phyloP scores from a whole-genome alignment of 2,888 invertebrate species.

The Andrena camellia region DNA sequence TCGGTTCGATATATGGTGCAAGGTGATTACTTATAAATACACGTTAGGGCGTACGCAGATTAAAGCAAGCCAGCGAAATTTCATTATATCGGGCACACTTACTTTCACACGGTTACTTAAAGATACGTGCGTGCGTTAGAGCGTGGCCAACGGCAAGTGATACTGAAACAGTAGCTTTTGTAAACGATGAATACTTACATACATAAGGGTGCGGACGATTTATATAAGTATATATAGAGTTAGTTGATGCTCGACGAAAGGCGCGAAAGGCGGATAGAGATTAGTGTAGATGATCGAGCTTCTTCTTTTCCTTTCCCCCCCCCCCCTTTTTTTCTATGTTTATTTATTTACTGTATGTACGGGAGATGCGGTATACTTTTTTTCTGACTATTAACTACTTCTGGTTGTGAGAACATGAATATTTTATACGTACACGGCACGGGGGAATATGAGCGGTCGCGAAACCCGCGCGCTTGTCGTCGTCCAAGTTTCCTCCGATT shows the following conservation, averaged over 20 bases:
- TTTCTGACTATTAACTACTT: slow-evolving; percentile 63
- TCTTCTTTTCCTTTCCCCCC: slow-evolving; percentile 46
- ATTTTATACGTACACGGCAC: slow-evolving; percentile 63
- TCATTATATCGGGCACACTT: slow-evolving; percentile 28
- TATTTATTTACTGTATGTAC: slow-evolving; percentile 66
- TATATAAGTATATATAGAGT: slow-evolving; percentile 34
- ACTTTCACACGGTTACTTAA: slow-evolving; percentile 57
- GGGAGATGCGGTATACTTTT: slow-evolving; percentile 47
- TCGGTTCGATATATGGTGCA: slow-evolving; percentile 59
- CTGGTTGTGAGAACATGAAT: slow-evolving; percentile 71
- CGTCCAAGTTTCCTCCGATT: slow-evolving; percentile 36
- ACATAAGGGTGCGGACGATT: slow-evolving; percentile 53
- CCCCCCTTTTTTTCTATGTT: slow-evolving; percentile 52
- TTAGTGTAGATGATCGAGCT: slow-evolving; percentile 43
- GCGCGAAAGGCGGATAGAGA: slow-evolving; percentile 22
- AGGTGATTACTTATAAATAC: slow-evolving; percentile 53
- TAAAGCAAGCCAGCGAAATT: slow-evolving; percentile 33
- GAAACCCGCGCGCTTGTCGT: slow-evolving; percentile 27
- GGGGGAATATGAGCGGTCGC: slow-evolving; percentile 59
- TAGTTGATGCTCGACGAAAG: slow-evolving; percentile 23
- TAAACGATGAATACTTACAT: slow-evolving; percentile 55
- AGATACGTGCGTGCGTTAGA: slow-evolving; percentile 21
- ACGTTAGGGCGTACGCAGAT: slow-evolving; percentile 33
- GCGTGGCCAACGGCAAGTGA: slow-evolving; percentile 56
- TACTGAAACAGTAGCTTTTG: slow-evolving; percentile 67